Percentiles rank a stretch among this genome's conserved stretches.
These are phyloP conservation scores for Phylloscopus collybita DNA, from an alignment of 2,797 vertebrate genomes.

Conservation along the genomic window DNA sequence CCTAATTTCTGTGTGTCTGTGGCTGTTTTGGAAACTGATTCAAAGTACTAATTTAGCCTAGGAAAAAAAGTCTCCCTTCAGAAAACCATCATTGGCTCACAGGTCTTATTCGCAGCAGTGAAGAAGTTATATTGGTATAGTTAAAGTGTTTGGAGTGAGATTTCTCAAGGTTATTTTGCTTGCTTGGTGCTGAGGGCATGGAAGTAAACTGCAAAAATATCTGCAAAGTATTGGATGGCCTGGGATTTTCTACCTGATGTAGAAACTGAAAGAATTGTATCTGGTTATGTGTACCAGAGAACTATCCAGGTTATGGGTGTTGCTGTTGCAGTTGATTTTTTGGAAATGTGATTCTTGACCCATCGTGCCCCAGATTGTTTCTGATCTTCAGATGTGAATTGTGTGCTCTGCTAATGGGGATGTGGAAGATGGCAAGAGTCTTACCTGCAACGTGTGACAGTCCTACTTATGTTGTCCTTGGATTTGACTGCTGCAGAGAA, in stretches of 20 bases:
- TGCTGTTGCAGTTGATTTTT: background rate
- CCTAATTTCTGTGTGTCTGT: background rate
- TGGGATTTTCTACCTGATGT: background rate
- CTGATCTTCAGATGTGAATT: background rate
- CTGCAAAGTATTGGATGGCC: background rate
- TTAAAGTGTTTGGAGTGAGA: background rate
- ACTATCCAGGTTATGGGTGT: background rate
- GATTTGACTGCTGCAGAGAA: background rate
- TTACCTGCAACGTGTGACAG: rapidly evolving
- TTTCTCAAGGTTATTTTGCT: background rate
- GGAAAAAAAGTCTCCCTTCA: background rate
- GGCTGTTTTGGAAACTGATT: background rate
- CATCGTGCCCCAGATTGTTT: background rate
- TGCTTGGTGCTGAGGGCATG: background rate
- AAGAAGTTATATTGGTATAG: background rate
- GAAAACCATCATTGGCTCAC: slow-evolving; percentile 13
- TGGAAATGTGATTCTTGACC: background rate
- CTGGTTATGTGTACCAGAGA: background rate
- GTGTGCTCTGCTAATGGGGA: background rate
- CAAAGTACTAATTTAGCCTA: background rate
- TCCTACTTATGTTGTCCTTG: background rate
- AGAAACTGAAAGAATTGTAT: background rate
- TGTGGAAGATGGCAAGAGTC: background rate
- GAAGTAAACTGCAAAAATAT: background rate
- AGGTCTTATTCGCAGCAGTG: background rate